Conservation (phyloP, 2,888 invertebrate genomes). For the Stictocephala bisonia region DNA sequence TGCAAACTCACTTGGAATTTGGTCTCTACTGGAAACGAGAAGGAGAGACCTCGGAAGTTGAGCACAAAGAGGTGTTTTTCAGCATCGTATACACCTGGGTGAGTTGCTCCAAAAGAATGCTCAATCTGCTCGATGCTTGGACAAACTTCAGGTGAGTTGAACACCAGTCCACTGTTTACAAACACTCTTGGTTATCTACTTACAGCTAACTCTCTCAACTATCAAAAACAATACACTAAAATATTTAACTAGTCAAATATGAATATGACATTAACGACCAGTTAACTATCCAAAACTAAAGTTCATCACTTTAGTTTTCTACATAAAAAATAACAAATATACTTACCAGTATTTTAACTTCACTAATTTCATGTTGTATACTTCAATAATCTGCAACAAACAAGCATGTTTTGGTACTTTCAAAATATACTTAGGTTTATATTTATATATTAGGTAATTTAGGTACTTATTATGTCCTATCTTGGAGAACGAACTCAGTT, state of each 20-base stretch:
- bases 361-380: constrained; percentile 96
- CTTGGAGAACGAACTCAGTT: no score
- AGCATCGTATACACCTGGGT: constrained; percentile 97
- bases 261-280: no score
- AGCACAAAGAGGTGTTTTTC: constrained; percentile 95
- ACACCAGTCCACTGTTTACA: constrained; percentile 81
- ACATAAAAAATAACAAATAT: constrained; percentile 34
- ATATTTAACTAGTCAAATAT: no score
- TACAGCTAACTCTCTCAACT: no score
- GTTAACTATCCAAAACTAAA: constrained; percentile 39
- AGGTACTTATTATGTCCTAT: no score
- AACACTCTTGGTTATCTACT: no score
- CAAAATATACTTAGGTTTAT: background rate
- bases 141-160: constrained; percentile 92
- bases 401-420: background rate
- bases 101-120: constrained; percentile 98
- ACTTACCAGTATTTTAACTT: constrained; percentile 96
- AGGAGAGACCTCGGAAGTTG: constrained; percentile 96
- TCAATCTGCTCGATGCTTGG: constrained; percentile 99
- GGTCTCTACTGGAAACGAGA: constrained; percentile 96
- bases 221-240: no score
- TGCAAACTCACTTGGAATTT: constrained; percentile 74
- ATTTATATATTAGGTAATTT: no score
- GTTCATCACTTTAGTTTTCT: constrained; percentile 8
- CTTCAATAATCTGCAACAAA: constrained; percentile 84